Base-by-base conservation (phyloP, 2,113 vertebrate species). In the Synchiropus splendidus region DNA sequence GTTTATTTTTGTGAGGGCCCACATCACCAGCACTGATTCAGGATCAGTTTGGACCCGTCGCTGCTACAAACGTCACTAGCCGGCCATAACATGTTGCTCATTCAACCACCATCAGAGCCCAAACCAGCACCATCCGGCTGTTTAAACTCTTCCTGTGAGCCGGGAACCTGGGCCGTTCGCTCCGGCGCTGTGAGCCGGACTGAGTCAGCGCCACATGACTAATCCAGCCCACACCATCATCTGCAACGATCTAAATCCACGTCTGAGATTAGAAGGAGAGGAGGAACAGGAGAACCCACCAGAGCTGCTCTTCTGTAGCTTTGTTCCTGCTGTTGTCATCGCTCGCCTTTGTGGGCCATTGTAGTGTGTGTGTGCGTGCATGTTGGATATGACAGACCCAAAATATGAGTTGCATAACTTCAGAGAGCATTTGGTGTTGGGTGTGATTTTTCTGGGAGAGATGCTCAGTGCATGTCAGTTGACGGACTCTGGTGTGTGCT, bases 151-250 rank as follows among this genome's bases (percentile, higher is more conserved):
- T 27, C 21, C 21, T 27, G 21, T 27, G 21, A 27, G 47, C 47
- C 40, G 48, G 59, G 60, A 51, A 59, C 47, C 63, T 62, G 59
- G 2, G 10, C 17, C 48, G 32, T 10, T 36, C 53, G 48, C 39
- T 48, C 18, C 17, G 50, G 48, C 49, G 54, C 50, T 27, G 43
- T 10, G 31, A 67, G 49, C 54, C 56, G 44, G 53, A 50, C 63
- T 70, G 70, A 72, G 63, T 73, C 72, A 71, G 39, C 21, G 2
- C 39, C 58, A 65, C 51, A 72, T 77, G 70, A 74, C 65, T 74
- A 72, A 72, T 67, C 61, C 45, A 53, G 60, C 76, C 67, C 62
- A 67, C 70, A 58, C 61, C 43, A 67, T 74, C 67, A 60, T 39
- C 63, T 56, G 58, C 46, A 45, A 66, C 48, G 45, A 73, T 69